These are phyloP conservation scores for Apodemia mormo DNA, from an alignment of 2,888 invertebrate genomes.

Conservation along the genomic window DNA sequence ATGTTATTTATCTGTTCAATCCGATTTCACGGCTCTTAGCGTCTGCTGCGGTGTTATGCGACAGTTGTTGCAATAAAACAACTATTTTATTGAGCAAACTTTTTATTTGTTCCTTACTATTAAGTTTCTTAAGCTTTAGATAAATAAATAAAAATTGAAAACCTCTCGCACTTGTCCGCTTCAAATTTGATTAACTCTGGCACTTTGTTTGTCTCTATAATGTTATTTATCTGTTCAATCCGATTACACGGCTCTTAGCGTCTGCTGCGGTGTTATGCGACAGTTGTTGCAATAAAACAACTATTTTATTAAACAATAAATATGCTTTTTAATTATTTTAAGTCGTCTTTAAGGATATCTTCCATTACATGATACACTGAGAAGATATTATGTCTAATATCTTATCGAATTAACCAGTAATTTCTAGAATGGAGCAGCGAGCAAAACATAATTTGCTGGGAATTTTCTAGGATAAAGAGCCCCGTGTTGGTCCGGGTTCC, in stretches of 20 bases:
- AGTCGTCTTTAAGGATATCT: neutral
- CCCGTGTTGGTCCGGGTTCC: too few relatives aligned
- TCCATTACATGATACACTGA: neutral
- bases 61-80: neutral
- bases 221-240: constrained; percentile 13
- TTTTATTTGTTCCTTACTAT: too few relatives aligned
- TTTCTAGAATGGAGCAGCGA: too few relatives aligned
- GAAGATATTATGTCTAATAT: too few relatives aligned
- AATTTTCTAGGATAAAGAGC: too few relatives aligned
- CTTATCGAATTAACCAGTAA: too few relatives aligned
- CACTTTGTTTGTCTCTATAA: neutral
- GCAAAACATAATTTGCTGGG: too few relatives aligned
- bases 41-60: constrained; percentile 1
- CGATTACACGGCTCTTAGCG: constrained; percentile 9
- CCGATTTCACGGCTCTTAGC: constrained; percentile 7
- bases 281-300: constrained; percentile 9
- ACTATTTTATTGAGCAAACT: too few relatives aligned
- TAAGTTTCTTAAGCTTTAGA: too few relatives aligned
- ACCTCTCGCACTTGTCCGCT: neutral
- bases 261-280: constrained; percentile 1
- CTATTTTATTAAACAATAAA: constrained; percentile 13
- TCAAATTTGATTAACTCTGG: neutral
- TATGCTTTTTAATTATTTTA: constrained; percentile 12
- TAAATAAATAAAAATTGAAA: too few relatives aligned
- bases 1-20: constrained; percentile 11